These are phyloP conservation scores for Eleutherodactylus coqui DNA, from an alignment of 2,797 vertebrate genomes.

Conservation along the genomic window DNA sequence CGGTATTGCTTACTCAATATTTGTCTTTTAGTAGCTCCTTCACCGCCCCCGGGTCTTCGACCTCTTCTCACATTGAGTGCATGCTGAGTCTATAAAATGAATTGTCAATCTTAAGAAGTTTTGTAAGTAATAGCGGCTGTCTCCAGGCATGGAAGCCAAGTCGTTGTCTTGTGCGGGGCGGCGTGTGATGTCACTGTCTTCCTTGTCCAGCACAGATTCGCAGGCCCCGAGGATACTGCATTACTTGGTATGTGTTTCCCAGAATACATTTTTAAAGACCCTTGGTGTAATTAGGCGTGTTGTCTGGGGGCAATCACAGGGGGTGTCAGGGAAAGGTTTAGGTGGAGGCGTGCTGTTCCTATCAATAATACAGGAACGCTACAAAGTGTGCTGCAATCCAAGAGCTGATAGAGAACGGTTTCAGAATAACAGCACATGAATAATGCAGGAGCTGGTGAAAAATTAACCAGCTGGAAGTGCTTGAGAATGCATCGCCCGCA, in stretches of 20 bases:
- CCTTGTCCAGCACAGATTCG: neutral
- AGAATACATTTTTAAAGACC: conserved; percentile 68
- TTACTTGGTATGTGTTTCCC: conserved; percentile 11
- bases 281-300: conserved; percentile 64
- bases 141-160: neutral
- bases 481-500: conserved; percentile 84
- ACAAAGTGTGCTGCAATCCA: conserved; percentile 82
- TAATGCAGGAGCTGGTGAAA: conserved; percentile 93
- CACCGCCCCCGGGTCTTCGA: neutral
- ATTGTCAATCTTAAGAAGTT: neutral
- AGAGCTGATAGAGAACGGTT: conserved; percentile 82
- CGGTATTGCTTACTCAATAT: neutral
- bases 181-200: conserved; percentile 30
- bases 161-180: neutral
- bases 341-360: conserved; percentile 80
- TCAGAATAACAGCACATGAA: conserved; percentile 88
- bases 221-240: neutral
- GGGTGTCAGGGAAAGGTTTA: conserved; percentile 61
- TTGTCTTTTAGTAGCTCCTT: neutral
- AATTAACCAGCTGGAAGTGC: conserved; percentile 86
- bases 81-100: neutral
- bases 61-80: neutral
- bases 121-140: neutral
- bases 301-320: conserved; percentile 46
- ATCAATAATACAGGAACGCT: conserved; percentile 91